Evolutionary conservation across 2,113 vertebrate genomes (phyloP).

Genomic region (Pteropus alecto): DNA sequence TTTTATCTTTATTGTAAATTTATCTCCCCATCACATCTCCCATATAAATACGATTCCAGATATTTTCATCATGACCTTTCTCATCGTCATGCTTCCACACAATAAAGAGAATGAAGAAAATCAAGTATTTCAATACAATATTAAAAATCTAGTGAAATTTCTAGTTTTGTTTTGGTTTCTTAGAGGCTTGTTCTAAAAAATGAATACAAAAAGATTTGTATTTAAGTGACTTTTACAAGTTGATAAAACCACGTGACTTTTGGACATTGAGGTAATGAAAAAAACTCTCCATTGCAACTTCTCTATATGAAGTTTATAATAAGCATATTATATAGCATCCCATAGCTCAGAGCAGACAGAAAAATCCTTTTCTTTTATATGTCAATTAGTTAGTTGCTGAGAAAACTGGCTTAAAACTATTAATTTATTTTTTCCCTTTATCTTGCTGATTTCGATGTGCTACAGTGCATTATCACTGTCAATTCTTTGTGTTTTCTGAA

Average conservation of each 20-base stretch:
- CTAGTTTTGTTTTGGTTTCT: not conserved
- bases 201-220: not conserved
- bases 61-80: not conserved
- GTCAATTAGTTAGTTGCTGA: constrained; percentile 25
- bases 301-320: not conserved
- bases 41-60: not conserved
- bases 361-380: not conserved
- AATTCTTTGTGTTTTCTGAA: not conserved
- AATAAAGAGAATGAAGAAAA: not conserved
- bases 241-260: not conserved
- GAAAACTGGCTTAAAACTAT: not conserved
- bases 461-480: not conserved
- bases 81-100: not conserved
- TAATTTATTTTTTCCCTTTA: constrained; percentile 32
- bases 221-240: not conserved
- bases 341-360: not conserved
- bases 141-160: not conserved
- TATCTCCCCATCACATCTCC: not conserved
- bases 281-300: not conserved
- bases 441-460: not conserved
- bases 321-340: not conserved
- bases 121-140: not conserved
- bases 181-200: not conserved
- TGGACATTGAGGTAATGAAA: not conserved
- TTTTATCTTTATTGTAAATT: not conserved